phyloP scores from a whole-genome alignment of 2,888 invertebrate genomes.

The Drosophila picticornis region DNA sequence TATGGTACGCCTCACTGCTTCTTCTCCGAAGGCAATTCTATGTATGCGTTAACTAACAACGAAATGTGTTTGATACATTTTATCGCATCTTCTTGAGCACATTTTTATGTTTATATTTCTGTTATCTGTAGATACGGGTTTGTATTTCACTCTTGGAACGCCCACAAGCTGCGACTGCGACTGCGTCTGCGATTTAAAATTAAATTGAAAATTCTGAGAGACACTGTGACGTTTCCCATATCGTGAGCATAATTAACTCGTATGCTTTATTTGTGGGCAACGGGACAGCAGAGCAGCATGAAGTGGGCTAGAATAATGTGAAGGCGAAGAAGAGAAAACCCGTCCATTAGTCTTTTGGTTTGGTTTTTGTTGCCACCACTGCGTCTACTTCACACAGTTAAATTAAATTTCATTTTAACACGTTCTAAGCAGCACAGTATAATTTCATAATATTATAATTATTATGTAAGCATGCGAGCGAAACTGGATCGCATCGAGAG shows the following conservation, averaged over 20 bases:
- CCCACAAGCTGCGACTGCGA: conserved; percentile 35
- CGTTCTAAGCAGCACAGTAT: conserved; percentile 64
- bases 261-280: conserved; percentile 29
- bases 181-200: conserved; percentile 13
- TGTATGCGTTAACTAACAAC: conserved; percentile 9
- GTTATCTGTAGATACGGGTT: conserved; percentile 13
- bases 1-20: conserved; percentile 44
- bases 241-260: conserved; percentile 69
- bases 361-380: conserved; percentile 7
- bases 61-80: conserved; percentile 27
- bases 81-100: conserved; percentile 30
- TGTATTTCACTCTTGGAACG: conserved; percentile 30
- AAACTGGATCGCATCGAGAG: conserved; percentile 59
- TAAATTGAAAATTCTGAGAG: conserved; percentile 53
- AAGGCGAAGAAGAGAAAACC: conserved; percentile 27
- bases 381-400: conserved; percentile 63
- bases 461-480: conserved; percentile 81
- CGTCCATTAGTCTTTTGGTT: conserved; percentile 24
- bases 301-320: conserved; percentile 51
- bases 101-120: conserved; percentile 31
- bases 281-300: conserved; percentile 46
- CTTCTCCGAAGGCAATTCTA: conserved; percentile 35
- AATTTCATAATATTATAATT: conserved; percentile 66
- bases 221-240: conserved; percentile 56
- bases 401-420: conserved; percentile 80